Evolutionary conservation across 2,113 vertebrate genomes (phyloP).

Genomic region (Stercorarius parasiticus): DNA sequence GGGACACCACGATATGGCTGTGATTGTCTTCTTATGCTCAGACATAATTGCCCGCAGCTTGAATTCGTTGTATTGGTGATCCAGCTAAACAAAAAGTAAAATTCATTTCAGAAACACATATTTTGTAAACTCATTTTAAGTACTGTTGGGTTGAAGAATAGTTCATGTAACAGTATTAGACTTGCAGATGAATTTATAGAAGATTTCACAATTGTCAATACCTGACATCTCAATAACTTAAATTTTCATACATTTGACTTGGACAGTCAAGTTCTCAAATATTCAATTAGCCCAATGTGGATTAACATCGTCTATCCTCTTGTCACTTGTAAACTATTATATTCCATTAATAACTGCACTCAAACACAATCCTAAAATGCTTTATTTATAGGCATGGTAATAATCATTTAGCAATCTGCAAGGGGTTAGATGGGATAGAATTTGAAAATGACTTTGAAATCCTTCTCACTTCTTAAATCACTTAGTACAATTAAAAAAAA

Average conservation of each 20-base stretch:
- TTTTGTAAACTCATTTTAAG: neutral
- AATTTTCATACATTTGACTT: neutral
- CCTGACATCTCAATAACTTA: neutral
- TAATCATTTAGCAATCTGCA: neutral
- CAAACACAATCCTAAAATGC: neutral
- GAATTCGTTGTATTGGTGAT: constrained; percentile 95
- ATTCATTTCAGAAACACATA: neutral
- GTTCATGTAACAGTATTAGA: neutral
- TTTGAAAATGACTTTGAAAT: neutral
- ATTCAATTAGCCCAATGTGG: neutral
- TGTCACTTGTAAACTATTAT: neutral
- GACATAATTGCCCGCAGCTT: constrained; percentile 95
- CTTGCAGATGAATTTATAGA: neutral
- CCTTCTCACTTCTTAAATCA: neutral
- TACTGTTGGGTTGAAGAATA: neutral
- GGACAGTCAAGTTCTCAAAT: neutral
- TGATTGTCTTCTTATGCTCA: constrained; percentile 98
- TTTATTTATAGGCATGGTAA: neutral
- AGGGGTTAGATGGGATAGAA: neutral
- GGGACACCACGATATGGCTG: constrained; percentile 95
- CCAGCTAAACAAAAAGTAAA: constrained; percentile 77
- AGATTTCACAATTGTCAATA: neutral
- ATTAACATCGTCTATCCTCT: neutral
- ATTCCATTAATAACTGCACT: neutral
- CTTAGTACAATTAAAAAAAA: neutral